Conservation (phyloP, 2,113 vertebrate genomes). For the Equus quagga region DNA sequence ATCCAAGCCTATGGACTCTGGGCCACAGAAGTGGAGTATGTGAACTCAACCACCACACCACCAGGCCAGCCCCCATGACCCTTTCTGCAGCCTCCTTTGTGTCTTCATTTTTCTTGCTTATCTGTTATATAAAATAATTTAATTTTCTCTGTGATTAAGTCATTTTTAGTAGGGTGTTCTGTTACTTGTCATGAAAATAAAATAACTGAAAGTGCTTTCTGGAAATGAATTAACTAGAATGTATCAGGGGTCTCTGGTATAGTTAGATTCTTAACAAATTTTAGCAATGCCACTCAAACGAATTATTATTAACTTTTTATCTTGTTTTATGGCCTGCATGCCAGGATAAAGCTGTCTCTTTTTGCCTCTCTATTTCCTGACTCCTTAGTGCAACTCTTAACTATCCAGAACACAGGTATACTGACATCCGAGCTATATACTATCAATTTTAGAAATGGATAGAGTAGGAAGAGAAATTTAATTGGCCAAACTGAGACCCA, state of each 20-base stretch:
- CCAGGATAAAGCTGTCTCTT: neutral
- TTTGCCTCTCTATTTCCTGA: neutral
- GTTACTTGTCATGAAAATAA: neutral
- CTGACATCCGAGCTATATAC: neutral
- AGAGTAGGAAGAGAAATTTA: slow-evolving; percentile 67
- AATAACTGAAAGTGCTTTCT: neutral
- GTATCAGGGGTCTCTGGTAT: neutral
- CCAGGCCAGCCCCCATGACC: neutral
- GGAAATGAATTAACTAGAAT: neutral
- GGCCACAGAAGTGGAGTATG: too few relatives aligned
- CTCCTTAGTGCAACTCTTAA: neutral
- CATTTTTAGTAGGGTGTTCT: neutral
- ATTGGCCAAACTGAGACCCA: slow-evolving; percentile 77
- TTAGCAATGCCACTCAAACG: neutral
- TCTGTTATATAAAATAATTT: neutral
- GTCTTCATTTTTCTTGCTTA: neutral
- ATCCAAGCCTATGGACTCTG: too few relatives aligned
- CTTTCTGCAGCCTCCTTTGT: neutral
- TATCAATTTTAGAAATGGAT: slow-evolving; percentile 63
- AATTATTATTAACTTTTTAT: neutral
- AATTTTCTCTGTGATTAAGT: neutral
- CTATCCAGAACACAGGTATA: neutral
- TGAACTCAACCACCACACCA: too few relatives aligned
- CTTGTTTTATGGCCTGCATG: neutral
- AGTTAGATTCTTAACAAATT: neutral